Base-by-base conservation (phyloP, 2,113 vertebrate genomes). In the Myodes glareolus region DNA sequence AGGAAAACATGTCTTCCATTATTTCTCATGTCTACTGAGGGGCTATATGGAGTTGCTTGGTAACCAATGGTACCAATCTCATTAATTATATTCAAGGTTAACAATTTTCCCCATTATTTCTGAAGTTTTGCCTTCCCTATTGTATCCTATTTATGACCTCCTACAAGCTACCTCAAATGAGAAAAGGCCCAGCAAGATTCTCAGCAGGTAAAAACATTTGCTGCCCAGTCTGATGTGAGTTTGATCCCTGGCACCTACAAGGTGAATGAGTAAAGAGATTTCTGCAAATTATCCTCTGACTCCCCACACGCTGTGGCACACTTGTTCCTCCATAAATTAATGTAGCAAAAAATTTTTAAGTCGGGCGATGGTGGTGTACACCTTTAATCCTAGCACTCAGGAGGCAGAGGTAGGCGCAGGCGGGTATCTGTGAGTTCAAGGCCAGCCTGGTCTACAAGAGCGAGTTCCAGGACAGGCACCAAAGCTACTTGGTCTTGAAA, bases 81-180 rank as follows among this genome's bases (percentile, higher is more conserved):
- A 75, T 31, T 75, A 91, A 73, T 3, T 19, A 45, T 29, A 50
- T 58, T 93, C 12, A 68, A 36, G 13, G 36, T 61, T 93, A 94
- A 91, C 5, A 31, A 2, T 65, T 45, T 90, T 94, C 27, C 80
- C 21, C 23, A 27, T 68, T 84, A 77, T 75, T 88, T 84, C 70
- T 86, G 78, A 12, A 85, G 65, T 93, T 91, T n/a, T 88, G 65
- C 89, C 45, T 95, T 92, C 45, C 42, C 61, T 23, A 78, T 36
- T 90, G 70, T 33, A 75, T 2, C 25, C 13, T 36, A 70, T 47
- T 65, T 67, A 63, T 65, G 45, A 90, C 27, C 42, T 63, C 36
- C 77, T 72, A 50, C 36, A 97, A 94, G 42, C 6, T 21, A 95
- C 55, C 42, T 94, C 88, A 94, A 94, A 92, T 52, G 52, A 11